phyloP scores from a whole-genome alignment of 2,113 vertebrate genomes.

The Rhombomys opimus region DNA sequence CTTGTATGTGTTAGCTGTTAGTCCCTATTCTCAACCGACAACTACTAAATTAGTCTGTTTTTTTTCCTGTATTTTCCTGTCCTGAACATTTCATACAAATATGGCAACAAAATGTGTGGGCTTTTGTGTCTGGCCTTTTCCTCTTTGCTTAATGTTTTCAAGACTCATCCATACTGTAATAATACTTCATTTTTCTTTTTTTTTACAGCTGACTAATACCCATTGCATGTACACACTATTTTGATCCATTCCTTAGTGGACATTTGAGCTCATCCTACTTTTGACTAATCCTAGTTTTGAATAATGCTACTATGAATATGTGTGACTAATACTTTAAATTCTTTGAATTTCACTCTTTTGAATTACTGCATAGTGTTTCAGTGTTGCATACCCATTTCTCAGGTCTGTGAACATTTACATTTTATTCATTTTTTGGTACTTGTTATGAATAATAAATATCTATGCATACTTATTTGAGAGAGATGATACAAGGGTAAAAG shows the following conservation, averaged over 20 bases:
- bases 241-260: not conserved
- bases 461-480: not conserved
- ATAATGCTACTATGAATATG: not conserved
- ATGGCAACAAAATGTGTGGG: not conserved
- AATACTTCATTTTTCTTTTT: not conserved
- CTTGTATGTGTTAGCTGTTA: not conserved
- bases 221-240: not conserved
- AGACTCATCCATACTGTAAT: not conserved
- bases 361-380: slow-evolving; percentile 12
- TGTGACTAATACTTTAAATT: not conserved
- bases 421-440: slow-evolving; percentile 17
- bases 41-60: not conserved
- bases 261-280: not conserved
- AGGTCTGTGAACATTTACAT: not conserved
- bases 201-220: not conserved
- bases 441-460: not conserved
- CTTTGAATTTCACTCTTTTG: not conserved
- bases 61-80: not conserved
- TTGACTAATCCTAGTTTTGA: not conserved
- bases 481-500: not conserved
- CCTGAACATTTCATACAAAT: not conserved
- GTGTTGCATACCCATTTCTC: not conserved
- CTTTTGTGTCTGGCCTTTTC: not conserved
- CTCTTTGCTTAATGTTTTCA: not conserved
- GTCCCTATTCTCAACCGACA: not conserved